Evolutionary conservation across 2,797 vertebrate species (phyloP), one percentile per base, ranked within the genome.

Genomic region (Podarcis lilfordi): DNA sequence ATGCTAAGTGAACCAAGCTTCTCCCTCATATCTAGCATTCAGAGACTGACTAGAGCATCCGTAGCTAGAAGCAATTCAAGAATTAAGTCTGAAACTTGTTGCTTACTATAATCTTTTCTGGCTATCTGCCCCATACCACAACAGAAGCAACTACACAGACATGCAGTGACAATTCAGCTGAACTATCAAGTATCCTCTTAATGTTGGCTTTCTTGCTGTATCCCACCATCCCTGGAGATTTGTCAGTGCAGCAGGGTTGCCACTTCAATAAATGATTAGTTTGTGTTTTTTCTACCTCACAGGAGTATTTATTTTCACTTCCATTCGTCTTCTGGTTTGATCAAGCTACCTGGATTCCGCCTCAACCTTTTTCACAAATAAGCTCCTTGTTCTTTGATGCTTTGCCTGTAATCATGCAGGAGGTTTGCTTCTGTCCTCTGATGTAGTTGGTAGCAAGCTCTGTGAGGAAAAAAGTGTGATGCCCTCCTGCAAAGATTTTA

Each of bases 371-470:
- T 92, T 90, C 85, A 80, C 74, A 89, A 74, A 6, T 29, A 91
- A n/a, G 17, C 5, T 82, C 21, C 78, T 66, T n/a, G 61, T 8
- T 76, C 17, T 92, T 92, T 81, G 81, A 61, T 89, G 0, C 81
- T 79, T 88, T 92, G 17, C 71, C 10, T 87, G 82, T 82, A 87
- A 37, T 90, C 59, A 82, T 84, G 69, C 3, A 81, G 35, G 78
- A 75, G 88, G 7, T 91, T 88, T 87, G 89, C 55, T 90, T 17
- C 83, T 64, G 86, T 92, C 81, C 85, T 84, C 85, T 87, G 71
- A 82, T 93, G 74, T 55, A 76, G 86, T 64, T 88, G 91, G 74
- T 32, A 89, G 77, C 61, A 90, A 61, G 78, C 83, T 83, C 72
- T 84, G 91, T 35, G n/a, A 89, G 59, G 17, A 25, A 71, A 79